These are phyloP conservation scores for Cheilosia grossa DNA, from an alignment of 2,888 invertebrate genomes.

Conservation along the genomic window DNA sequence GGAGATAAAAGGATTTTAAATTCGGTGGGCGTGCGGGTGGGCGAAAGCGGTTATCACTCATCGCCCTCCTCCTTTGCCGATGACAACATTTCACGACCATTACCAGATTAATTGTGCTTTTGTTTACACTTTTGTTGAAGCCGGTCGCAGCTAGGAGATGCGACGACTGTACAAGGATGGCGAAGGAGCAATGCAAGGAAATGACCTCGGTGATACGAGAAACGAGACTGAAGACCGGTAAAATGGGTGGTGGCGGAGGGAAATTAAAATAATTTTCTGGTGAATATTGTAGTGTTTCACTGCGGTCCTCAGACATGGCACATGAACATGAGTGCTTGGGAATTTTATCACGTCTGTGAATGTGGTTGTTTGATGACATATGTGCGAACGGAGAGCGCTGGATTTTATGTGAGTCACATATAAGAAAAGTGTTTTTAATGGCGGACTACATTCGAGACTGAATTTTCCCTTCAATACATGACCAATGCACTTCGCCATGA, in stretches of 20 bases:
- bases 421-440: no score
- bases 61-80: constrained; percentile 20
- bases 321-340: constrained; percentile 11
- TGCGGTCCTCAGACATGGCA: constrained; percentile 12
- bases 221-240: constrained; percentile 12
- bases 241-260: neutral
- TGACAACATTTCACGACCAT: constrained; percentile 66
- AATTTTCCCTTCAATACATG: neutral
- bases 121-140: constrained; percentile 60
- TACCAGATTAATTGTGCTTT: constrained; percentile 71
- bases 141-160: neutral
- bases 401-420: constrained; percentile 9
- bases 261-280: constrained; percentile 66
- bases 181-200: constrained; percentile 37
- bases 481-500: neutral
- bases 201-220: constrained; percentile 47
- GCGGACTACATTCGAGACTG: no score
- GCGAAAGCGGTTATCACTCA: constrained; percentile 31
- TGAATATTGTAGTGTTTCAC: constrained; percentile 54
- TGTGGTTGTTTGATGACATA: constrained; percentile 23
- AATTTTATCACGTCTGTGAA: neutral
- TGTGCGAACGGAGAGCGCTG: constrained; percentile 7
- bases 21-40: constrained; percentile 19
- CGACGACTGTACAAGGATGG: neutral
- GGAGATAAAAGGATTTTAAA: constrained; percentile 61